Evolutionary conservation across 2,888 invertebrate species (phyloP).

Genomic region (Lamellibrachia columna): DNA sequence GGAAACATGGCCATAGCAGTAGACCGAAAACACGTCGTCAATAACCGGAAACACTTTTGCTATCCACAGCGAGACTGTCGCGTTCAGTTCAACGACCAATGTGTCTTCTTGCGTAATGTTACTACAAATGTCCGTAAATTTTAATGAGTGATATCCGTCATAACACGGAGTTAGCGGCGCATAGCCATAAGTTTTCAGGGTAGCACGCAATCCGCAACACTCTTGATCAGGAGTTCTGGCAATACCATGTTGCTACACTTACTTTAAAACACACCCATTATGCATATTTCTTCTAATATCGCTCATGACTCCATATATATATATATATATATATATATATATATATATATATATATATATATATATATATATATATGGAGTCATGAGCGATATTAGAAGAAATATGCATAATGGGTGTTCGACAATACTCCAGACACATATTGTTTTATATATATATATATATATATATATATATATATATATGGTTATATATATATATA

Average conservation of each 20-base stretch:
- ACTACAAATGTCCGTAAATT: too few species aligned
- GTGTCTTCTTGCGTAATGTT: background rate
- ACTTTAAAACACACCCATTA: background rate
- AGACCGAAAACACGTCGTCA: background rate
- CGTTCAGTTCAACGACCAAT: background rate
- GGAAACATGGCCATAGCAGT: background rate
- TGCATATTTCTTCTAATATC: conserved; percentile 16
- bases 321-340: conserved; percentile 29
- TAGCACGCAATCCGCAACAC: background rate
- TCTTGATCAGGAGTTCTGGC: background rate
- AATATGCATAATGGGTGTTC: conserved; percentile 11
- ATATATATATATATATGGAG: conserved; percentile 24
- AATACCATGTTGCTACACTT: conserved; percentile 23
- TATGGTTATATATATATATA: too few species aligned
- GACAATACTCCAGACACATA: too few species aligned
- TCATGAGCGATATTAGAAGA: background rate
- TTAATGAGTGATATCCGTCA: too few species aligned
- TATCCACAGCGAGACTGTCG: background rate
- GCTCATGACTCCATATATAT: conserved; percentile 21
- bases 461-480: too few species aligned
- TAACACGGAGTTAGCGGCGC: too few species aligned
- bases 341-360: conserved; percentile 30
- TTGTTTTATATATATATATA: too few species aligned
- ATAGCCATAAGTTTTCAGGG: too few species aligned
- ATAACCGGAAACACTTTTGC: background rate